A percentile compares a stretch with the other conserved stretches of the same genome.
Evolutionary conservation across 2,888 invertebrate genomes (phyloP).

Genomic region (Rosalia funebris): DNA sequence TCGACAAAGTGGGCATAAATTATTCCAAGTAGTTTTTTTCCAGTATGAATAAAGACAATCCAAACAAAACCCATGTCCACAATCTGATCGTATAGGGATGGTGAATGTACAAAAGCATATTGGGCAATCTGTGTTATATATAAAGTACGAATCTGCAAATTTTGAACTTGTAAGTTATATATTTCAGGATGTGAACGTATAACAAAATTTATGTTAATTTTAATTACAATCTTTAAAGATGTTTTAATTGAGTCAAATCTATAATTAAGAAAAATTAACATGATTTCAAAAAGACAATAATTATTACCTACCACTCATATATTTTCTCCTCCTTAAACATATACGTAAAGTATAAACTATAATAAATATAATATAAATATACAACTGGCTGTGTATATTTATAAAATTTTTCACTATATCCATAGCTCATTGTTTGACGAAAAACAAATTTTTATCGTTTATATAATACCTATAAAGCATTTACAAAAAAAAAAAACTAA

Average conservation of each 20-base stretch:
- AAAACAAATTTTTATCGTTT: too few relatives aligned
- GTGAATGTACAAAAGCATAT: conserved; percentile 48
- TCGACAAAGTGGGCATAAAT: conserved; percentile 47
- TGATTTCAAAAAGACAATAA: neutral
- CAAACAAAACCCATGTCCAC: conserved; percentile 51
- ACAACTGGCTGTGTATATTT: neutral
- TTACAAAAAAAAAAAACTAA: too few relatives aligned
- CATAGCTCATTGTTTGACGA: neutral
- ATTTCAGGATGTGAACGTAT: too few relatives aligned
- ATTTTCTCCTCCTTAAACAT: conserved; percentile 4
- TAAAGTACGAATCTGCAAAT: conserved; percentile 34
- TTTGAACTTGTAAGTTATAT: conserved; percentile 7
- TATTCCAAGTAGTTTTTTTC: conserved; percentile 34
- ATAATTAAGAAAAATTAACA: neutral
- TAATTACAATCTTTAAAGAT: too few relatives aligned
- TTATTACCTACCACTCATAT: neutral
- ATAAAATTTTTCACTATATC: conserved; percentile 8
- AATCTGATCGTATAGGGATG: conserved; percentile 43
- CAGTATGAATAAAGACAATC: conserved; percentile 46
- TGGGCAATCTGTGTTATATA: conserved; percentile 52
- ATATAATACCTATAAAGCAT: too few relatives aligned
- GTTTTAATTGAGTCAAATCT: too few relatives aligned
- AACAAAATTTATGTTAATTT: neutral
- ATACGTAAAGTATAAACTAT: neutral
- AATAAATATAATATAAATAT: neutral